These are phyloP conservation scores for Periophthalmus modestus DNA, from an alignment of 2,113 vertebrate species.

Conservation along the genomic window DNA sequence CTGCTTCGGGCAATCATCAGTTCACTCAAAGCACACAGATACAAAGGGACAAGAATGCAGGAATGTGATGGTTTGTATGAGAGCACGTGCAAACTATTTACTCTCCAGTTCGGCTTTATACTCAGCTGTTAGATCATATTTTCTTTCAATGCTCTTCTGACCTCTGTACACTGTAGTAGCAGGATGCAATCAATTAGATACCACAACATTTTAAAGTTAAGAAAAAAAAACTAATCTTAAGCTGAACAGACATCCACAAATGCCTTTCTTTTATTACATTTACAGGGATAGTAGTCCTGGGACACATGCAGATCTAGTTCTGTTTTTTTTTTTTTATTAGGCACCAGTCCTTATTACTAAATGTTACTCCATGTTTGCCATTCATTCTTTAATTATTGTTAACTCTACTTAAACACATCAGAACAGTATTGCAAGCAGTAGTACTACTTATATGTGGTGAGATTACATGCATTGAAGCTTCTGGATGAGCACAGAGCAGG, in stretches of 20 bases:
- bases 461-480: conserved; percentile 14
- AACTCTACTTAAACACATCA: too few relatives aligned
- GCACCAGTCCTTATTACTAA: not conserved
- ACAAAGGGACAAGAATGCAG: conserved; percentile 49
- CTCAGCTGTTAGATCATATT: conserved; percentile 7
- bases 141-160: conserved; percentile 20
- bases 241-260: too few relatives aligned
- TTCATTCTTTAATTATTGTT: not conserved
- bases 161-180: conserved; percentile 8
- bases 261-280: too few relatives aligned
- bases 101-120: conserved; percentile 13
- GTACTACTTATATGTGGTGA: not conserved
- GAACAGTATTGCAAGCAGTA: not conserved
- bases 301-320: too few relatives aligned
- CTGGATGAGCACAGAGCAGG: not conserved
- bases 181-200: conserved; percentile 3
- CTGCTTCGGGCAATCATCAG: conserved; percentile 34
- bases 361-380: not conserved
- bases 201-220: too few relatives aligned
- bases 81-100: conserved; percentile 32
- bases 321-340: too few relatives aligned
- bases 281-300: too few relatives aligned
- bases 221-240: too few relatives aligned
- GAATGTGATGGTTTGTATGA: conserved; percentile 46
- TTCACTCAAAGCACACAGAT: conserved; percentile 37